Conservation (phyloP, 2,113 vertebrate genomes). For the Barbus barbus region DNA sequence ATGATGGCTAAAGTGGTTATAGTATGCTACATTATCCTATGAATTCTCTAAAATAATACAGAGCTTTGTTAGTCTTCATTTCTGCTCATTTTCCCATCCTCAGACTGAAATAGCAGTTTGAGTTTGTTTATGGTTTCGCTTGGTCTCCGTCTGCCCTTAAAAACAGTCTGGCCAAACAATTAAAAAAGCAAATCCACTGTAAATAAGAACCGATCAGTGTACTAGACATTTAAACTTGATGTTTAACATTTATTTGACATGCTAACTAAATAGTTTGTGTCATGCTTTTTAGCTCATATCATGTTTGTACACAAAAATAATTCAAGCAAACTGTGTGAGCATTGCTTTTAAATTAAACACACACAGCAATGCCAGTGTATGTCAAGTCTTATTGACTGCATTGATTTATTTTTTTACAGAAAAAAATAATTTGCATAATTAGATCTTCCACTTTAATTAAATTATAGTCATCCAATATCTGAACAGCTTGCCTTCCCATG, state of each 20-base stretch:
- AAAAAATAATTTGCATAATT: neutral
- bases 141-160: too few relatives aligned
- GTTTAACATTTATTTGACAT: neutral
- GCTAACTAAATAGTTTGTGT: neutral
- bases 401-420: neutral
- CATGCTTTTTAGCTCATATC: neutral
- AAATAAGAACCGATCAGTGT: neutral
- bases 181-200: neutral
- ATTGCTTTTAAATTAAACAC: conserved; percentile 4
- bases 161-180: conserved; percentile 34
- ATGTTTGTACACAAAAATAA: neutral
- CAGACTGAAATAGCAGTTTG: conserved; percentile 44
- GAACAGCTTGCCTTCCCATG: conserved; percentile 3
- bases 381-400: neutral
- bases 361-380: neutral
- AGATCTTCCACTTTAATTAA: neutral
- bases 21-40: conserved; percentile 38
- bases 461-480: conserved; percentile 10
- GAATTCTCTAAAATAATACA: conserved; percentile 47
- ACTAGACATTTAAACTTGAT: neutral
- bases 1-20: conserved; percentile 38
- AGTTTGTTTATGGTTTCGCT: neutral
- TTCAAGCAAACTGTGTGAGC: neutral
- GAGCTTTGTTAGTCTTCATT: conserved; percentile 49
- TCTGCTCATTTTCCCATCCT: conserved; percentile 55